Percentiles rank a stretch among this genome's conserved stretches.
phyloP scores from a whole-genome alignment of 2,113 vertebrate species.

The Lagopus muta region DNA sequence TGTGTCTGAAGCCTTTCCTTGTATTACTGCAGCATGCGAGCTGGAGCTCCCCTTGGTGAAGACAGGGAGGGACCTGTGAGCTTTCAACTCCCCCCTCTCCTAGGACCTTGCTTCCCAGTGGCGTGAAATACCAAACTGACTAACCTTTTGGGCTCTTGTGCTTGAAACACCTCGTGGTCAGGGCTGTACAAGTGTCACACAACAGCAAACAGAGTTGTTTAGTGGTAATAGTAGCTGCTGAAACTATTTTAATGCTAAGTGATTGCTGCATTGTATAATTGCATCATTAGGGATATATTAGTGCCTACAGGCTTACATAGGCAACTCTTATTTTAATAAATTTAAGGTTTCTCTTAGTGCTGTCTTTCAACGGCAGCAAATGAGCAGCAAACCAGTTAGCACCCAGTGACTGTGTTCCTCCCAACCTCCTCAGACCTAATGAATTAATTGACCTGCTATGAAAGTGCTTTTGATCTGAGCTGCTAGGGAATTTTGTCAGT shows the following conservation, averaged over 20 bases:
- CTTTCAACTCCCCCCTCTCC: fast-evolving
- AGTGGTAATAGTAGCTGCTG: background rate
- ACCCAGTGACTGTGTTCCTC: background rate
- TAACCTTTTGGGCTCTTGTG: background rate
- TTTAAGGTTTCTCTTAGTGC: background rate
- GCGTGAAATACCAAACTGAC: background rate
- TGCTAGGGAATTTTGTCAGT: background rate
- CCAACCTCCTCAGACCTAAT: background rate
- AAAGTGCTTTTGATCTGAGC: background rate
- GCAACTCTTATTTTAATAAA: background rate
- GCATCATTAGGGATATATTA: background rate
- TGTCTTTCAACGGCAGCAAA: background rate
- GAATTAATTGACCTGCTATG: background rate
- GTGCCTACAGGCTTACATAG: background rate
- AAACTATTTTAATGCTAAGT: background rate
- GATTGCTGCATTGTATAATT: background rate
- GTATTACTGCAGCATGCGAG: fast-evolving
- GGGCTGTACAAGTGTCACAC: background rate
- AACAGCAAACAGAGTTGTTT: background rate
- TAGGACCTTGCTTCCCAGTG: fast-evolving
- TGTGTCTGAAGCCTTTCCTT: background rate
- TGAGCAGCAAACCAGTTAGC: background rate
- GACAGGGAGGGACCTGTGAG: background rate
- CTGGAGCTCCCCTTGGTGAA: background rate
- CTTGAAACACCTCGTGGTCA: background rate